Percentiles rank a stretch among this genome's conserved stretches.
Evolutionary conservation across 2,113 vertebrate species (phyloP).

Genomic region (Echinops telfairi): DNA sequence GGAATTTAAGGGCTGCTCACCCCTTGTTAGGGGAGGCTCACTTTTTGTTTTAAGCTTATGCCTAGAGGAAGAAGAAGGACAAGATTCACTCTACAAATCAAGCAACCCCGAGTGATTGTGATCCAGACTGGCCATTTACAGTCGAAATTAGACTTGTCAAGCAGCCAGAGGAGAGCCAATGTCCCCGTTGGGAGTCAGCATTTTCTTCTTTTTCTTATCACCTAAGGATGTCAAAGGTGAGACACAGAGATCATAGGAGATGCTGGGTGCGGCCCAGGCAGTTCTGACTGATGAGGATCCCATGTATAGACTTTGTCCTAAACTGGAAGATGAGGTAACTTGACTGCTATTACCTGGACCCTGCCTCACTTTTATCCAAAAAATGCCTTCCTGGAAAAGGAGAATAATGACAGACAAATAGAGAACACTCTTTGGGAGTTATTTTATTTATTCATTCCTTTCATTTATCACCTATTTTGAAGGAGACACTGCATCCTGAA

Average conservation of each 20-base stretch:
- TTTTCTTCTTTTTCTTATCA: conserved; percentile 59
- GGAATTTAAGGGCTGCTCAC: conserved; percentile 8
- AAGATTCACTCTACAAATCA: conserved; percentile 15
- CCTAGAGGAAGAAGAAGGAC: not conserved
- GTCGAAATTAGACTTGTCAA: conserved; percentile 37
- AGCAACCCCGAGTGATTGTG: not conserved
- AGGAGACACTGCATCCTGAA: not conserved
- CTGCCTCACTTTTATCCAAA: not conserved
- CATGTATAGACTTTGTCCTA: not conserved
- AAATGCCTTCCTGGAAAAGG: not conserved
- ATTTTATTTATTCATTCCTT: not conserved
- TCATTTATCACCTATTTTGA: conserved; percentile 8
- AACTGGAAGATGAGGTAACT: conserved; percentile 11
- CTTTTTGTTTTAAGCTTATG: not conserved
- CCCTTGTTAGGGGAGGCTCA: not conserved
- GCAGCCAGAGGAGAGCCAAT: conserved; percentile 18
- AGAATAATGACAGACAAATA: not conserved
- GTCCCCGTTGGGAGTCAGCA: not conserved
- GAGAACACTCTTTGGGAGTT: not conserved
- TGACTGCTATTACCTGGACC: conserved; percentile 5
- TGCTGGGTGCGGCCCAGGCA: not conserved
- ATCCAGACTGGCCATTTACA: conserved; percentile 15
- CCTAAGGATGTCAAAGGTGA: conserved; percentile 15
- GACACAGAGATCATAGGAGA: not conserved
- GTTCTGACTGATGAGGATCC: not conserved